Evolutionary conservation across 2,113 vertebrate genomes (phyloP).

Genomic region (mouse (Mus musculus)): GRCm39 chr5:49590001-49590500

Average conservation of each 20-base stretch:
- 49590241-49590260: not conserved
- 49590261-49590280: not conserved
- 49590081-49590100: not conserved
- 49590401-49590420: slow-evolving; percentile 66
- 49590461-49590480: slow-evolving; percentile 60
- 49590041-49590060: not conserved
- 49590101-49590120: not conserved
- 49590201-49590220: not conserved
- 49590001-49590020: not conserved
- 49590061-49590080: not conserved
- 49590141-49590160: not conserved
- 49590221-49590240: not conserved
- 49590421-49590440: slow-evolving; percentile 60
- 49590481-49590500: slow-evolving; percentile 69
- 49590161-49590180: not conserved
- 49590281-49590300: not conserved
- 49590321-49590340: not conserved
- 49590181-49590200: rapidly evolving
- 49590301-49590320: not conserved
- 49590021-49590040: not conserved
- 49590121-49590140: not conserved
- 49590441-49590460: slow-evolving; percentile 55
- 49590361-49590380: not conserved
- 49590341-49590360: slow-evolving; percentile 9
- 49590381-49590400: slow-evolving; percentile 61